Percentiles rank a stretch among this genome's conserved stretches.
Conservation (phyloP, 2,888 invertebrate species). For the Eilema caniola region DNA sequence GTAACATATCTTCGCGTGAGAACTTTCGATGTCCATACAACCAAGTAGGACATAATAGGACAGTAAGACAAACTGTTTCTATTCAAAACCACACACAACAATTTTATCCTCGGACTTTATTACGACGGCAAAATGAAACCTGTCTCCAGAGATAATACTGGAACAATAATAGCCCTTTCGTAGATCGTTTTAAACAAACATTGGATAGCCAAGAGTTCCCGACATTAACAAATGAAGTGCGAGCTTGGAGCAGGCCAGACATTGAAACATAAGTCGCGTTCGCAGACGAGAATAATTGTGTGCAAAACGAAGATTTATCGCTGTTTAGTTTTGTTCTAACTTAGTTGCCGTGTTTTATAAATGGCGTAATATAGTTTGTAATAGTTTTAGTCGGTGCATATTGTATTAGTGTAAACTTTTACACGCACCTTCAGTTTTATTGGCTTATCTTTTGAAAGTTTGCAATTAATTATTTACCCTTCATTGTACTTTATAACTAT, state of each 20-base stretch:
- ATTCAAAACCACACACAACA: conserved; percentile 22
- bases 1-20: conserved; percentile 7
- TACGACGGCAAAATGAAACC: conserved; percentile 22
- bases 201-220: conserved; percentile 43
- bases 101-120: conserved; percentile 24
- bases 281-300: conserved; percentile 70
- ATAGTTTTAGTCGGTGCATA: conserved; percentile 17
- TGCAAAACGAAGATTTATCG: conserved; percentile 71
- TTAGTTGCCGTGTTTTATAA: conserved; percentile 46
- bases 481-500: too few species aligned
- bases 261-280: conserved; percentile 71
- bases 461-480: neutral
- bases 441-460: neutral
- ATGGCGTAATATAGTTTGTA: conserved; percentile 35
- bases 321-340: conserved; percentile 53
- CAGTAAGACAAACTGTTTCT: conserved; percentile 7
- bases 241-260: conserved; percentile 58
- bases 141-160: conserved; percentile 38
- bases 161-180: conserved; percentile 45
- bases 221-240: conserved; percentile 60
- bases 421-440: neutral
- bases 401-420: conserved; percentile 7
- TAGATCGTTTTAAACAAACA: conserved; percentile 49
- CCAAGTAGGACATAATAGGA: conserved; percentile 3
- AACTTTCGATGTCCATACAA: conserved; percentile 2